phyloP scores from a whole-genome alignment of 2,888 invertebrate genomes.

The Cheilosia urbana region DNA sequence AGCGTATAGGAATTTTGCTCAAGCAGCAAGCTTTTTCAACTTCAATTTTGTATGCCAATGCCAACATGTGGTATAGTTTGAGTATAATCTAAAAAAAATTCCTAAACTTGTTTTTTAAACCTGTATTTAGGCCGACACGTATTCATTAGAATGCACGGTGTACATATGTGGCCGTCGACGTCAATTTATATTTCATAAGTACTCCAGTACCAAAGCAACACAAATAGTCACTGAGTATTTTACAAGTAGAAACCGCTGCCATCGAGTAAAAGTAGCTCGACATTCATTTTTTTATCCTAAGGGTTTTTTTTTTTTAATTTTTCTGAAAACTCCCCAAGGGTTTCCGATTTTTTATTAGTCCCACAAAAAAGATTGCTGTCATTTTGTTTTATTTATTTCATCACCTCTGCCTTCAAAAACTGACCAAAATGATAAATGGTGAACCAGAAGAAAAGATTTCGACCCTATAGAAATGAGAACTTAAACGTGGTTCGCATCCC shows the following conservation, averaged over 20 bases:
- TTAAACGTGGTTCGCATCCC: conserved; percentile 63
- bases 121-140: too few relatives aligned
- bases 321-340: conserved; percentile 54
- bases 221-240: too few relatives aligned
- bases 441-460: conserved; percentile 25
- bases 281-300: background rate
- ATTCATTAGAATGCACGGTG: too few relatives aligned
- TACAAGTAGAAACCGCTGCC: background rate
- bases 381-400: conserved; percentile 58
- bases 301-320: conserved; percentile 62
- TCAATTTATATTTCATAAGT: too few relatives aligned
- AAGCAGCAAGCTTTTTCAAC: too few relatives aligned
- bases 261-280: background rate
- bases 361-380: conserved; percentile 44
- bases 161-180: too few relatives aligned
- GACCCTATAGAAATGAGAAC: conserved; percentile 26
- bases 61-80: too few relatives aligned
- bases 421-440: conserved; percentile 72
- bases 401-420: conserved; percentile 47
- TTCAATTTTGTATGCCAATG: too few relatives aligned
- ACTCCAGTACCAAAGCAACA: too few relatives aligned
- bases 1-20: too few relatives aligned
- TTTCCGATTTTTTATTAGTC: conserved; percentile 23
- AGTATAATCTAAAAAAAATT: too few relatives aligned
- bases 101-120: too few relatives aligned